Evolutionary conservation across 2,888 invertebrate species (phyloP).

Genomic region (Macrosiphum euphorbiae): DNA sequence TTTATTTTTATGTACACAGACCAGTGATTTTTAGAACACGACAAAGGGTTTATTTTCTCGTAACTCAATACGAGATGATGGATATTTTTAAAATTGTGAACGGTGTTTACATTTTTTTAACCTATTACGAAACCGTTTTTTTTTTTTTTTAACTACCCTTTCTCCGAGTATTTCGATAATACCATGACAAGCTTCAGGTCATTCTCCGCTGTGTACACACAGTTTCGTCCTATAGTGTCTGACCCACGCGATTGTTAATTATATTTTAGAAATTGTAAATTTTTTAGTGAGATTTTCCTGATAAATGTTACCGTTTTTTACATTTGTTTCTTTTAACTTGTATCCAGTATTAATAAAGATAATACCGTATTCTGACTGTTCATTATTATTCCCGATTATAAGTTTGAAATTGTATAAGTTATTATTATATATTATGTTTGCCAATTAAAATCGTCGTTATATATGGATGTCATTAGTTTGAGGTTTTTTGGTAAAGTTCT

Average conservation of each 20-base stretch:
- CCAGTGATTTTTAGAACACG: not conserved
- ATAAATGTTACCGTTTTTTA: not conserved
- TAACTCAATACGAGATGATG: not conserved
- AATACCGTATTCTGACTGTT: not conserved
- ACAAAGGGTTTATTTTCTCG: not conserved
- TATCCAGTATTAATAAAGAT: not conserved
- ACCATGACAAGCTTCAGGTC: not conserved
- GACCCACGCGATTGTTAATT: not conserved
- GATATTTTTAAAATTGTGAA: not conserved
- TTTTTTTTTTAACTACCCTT: not conserved
- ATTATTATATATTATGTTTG: not conserved
- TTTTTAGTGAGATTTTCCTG: not conserved
- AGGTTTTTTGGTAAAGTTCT: slow-evolving; percentile 14
- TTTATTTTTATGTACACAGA: not conserved
- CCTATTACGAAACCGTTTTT: not conserved
- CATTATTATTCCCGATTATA: not conserved
- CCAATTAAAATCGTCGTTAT: slow-evolving; percentile 4
- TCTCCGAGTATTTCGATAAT: not conserved
- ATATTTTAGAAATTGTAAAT: not conserved
- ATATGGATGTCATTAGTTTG: slow-evolving; percentile 1
- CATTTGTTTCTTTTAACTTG: not conserved
- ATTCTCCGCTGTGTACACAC: not conserved
- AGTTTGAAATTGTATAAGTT: not conserved
- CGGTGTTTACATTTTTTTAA: not conserved
- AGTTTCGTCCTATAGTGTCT: not conserved